Conservation (phyloP, 2,113 vertebrate genomes). For the Pithys albifrons region DNA sequence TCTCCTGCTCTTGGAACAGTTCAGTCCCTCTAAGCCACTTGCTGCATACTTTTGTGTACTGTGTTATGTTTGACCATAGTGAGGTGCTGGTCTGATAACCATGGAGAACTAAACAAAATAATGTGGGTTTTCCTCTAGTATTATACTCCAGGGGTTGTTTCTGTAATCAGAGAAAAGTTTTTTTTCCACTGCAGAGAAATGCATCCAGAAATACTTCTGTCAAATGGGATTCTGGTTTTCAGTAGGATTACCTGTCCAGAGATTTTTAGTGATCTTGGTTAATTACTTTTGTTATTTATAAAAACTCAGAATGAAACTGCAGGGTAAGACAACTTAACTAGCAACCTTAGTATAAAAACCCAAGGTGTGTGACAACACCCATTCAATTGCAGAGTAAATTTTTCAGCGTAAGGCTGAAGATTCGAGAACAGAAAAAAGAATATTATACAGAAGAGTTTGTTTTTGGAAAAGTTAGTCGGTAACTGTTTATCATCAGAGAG, state of each 20-base stretch:
- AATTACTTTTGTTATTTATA: neutral
- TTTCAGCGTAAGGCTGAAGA: neutral
- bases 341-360: neutral
- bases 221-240: neutral
- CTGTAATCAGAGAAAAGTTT: neutral
- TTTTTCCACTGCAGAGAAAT: neutral
- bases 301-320: neutral
- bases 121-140: neutral
- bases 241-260: neutral
- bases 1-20: neutral
- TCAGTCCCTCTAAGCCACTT: neutral
- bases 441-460: neutral
- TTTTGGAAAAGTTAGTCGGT: neutral
- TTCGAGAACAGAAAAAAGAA: neutral
- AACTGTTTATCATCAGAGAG: constrained; percentile 13
- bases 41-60: neutral
- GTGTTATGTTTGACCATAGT: neutral
- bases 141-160: neutral
- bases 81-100: neutral
- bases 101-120: neutral
- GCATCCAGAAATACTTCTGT: neutral
- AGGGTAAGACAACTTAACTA: neutral
- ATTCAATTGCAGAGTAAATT: neutral
- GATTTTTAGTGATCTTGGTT: neutral
- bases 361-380: neutral